These are phyloP conservation scores for Pseudocheirus occidentalis DNA, from an alignment of 2,797 vertebrate species.

Conservation along the genomic window DNA sequence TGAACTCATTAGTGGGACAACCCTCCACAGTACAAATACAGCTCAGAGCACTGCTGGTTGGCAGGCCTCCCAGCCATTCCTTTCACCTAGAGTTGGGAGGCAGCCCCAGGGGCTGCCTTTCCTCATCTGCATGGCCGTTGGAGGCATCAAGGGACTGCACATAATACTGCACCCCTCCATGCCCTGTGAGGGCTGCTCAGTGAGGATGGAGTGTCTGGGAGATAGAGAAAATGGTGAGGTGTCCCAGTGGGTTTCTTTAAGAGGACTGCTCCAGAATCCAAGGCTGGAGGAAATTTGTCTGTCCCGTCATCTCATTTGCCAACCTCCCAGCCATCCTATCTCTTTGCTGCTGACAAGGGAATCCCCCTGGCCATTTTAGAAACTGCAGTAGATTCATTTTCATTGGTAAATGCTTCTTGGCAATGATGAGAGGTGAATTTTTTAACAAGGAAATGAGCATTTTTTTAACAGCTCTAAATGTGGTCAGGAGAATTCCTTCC, in stretches of 20 bases:
- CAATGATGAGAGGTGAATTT: constrained; percentile 23
- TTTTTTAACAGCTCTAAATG: constrained; percentile 53
- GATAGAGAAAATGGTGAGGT: too few species aligned
- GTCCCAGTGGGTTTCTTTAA: not conserved
- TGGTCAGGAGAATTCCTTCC: not conserved
- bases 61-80: not conserved
- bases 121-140: not conserved
- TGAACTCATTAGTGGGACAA: not conserved
- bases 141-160: not conserved
- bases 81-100: not conserved
- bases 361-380: constrained; percentile 47
- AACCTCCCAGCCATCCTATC: constrained; percentile 41
- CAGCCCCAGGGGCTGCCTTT: not conserved
- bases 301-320: constrained; percentile 41
- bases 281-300: not conserved
- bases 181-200: not conserved
- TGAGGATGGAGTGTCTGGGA: not conserved
- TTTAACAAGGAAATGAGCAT: constrained; percentile 34
- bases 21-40: not conserved
- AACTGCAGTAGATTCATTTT: constrained; percentile 53
- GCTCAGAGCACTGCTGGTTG: not conserved
- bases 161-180: not conserved
- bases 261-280: not conserved
- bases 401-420: constrained; percentile 62
- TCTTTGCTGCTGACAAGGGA: constrained; percentile 37